Percentiles rank a stretch among this genome's conserved stretches.
phyloP scores from a whole-genome alignment of 2,113 vertebrate genomes.

The Lutjanus erythropterus region DNA sequence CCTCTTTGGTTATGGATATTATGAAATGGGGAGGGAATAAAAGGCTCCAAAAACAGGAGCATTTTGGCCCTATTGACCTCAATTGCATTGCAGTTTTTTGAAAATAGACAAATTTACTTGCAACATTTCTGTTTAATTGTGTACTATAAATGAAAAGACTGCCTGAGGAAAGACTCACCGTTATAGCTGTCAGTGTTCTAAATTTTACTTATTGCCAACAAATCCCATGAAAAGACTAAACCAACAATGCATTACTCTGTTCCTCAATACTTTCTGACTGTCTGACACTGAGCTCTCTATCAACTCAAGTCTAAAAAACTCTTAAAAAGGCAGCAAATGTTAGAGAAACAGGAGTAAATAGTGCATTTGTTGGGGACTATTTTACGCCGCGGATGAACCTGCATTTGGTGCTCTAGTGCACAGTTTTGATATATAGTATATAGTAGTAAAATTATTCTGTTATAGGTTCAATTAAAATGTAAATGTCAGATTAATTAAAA shows the following conservation, averaged over 20 bases:
- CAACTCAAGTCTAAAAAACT: too few species aligned
- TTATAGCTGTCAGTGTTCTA: neutral
- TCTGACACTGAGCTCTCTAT: too few species aligned
- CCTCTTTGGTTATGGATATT: conserved; percentile 41
- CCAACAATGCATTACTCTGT: neutral
- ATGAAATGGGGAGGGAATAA: conserved; percentile 15
- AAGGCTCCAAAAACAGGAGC: neutral
- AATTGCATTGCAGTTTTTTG: neutral
- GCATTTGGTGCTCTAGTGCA: neutral
- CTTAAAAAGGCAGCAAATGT: neutral
- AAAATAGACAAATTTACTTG: neutral
- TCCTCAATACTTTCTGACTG: neutral
- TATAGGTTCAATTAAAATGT: too few species aligned
- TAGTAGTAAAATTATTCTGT: too few species aligned
- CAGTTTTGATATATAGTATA: too few species aligned
- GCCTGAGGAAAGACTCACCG: neutral
- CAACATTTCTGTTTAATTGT: neutral
- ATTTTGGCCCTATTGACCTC: neutral
- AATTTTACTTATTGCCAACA: too few species aligned
- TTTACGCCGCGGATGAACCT: neutral
- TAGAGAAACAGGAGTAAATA: neutral
- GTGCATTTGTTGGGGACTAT: neutral
- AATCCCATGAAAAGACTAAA: neutral
- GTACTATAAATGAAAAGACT: neutral
- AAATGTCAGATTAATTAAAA: too few species aligned